Evolutionary conservation across 1,140 invertebrate species (phyloP), one percentile per base, ranked within the genome.

Genomic region (Dinothrombium tinctorium): DNA sequence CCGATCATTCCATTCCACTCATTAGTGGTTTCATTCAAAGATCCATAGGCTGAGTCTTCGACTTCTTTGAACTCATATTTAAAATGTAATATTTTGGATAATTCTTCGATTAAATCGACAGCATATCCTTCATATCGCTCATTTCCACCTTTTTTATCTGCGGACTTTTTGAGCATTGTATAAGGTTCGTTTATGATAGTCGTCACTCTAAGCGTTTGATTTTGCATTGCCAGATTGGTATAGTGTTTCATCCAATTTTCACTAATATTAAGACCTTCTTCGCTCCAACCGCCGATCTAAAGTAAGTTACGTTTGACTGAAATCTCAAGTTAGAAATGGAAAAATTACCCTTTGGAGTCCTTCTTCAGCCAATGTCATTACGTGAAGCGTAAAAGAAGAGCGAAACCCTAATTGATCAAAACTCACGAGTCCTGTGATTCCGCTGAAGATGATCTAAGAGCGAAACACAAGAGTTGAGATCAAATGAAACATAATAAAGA

Each of bases 401-500:
- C 87, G 66, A 57, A 82, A 87, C 24, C 86, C 84, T 62, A 86
- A 74, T 56, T 84, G 77, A 61, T 90, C 82, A 56, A 94, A 92
- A 57, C 83, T 82, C 46, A 94, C 84, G 12, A 76, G 71, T 35
- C 86, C 86, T 1, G 83, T 89, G 46, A 92, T 61, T 2, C 87
- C 87, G 47, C 73, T 70, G 67, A 87, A 81, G 59, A 84, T 77
- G 11, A 84, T 75, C 81, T 86, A 53, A 15, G 15, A 43, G 28
- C 29, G 15, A 15, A 39, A 19, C 8, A 43, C 2, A 20, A 15
- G 24, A 20, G 8, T 8, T 31, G 3, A 31, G 8, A 32, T 40
- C 2, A 11, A 7, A 31, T 31, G 4, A 40, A 12, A 40, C 20
- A 32, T 31, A 32, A 19, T 32, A 21, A 15, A 2, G 5, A 69